These are phyloP conservation scores for Oriolus oriolus DNA, from an alignment of 2,113 vertebrate species.

Conservation along the genomic window DNA sequence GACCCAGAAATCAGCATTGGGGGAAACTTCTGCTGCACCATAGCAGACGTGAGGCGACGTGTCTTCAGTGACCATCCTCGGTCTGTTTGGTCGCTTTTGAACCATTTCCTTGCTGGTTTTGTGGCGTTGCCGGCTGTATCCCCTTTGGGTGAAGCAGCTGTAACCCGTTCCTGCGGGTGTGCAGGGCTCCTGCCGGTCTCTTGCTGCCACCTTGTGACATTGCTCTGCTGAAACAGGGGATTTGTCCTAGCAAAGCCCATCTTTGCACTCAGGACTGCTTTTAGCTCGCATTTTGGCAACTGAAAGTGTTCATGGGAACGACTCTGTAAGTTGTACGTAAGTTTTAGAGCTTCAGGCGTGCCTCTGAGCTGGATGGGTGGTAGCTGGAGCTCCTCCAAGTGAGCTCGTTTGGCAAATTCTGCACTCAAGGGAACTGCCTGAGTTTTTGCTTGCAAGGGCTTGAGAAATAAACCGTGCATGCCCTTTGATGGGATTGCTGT, in stretches of 20 bases:
- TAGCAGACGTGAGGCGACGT: rapidly evolving
- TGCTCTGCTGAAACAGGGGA: rapidly evolving
- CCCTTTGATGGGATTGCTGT: not conserved
- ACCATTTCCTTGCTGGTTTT: rapidly evolving
- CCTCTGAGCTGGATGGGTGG: not conserved
- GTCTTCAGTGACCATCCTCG: not conserved
- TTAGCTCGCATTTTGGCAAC: not conserved
- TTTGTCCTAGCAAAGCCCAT: rapidly evolving
- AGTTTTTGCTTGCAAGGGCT: not conserved
- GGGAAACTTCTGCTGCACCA: rapidly evolving
- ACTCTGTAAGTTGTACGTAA: rapidly evolving
- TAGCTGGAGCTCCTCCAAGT: not conserved
- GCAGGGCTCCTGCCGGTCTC: not conserved
- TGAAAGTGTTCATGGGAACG: not conserved
- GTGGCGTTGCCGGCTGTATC: not conserved
- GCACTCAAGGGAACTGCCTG: not conserved
- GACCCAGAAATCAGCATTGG: rapidly evolving
- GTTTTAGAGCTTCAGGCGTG: not conserved
- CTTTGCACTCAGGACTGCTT: not conserved
- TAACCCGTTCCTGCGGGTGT: rapidly evolving
- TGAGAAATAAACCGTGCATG: not conserved
- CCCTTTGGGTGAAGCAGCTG: not conserved
- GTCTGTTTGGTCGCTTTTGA: not conserved
- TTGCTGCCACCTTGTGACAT: conserved; percentile 30
- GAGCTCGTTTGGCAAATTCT: not conserved